Evolutionary conservation across 2,797 vertebrate species (phyloP).

Genomic region (Sarcophilus harrisii): DNA sequence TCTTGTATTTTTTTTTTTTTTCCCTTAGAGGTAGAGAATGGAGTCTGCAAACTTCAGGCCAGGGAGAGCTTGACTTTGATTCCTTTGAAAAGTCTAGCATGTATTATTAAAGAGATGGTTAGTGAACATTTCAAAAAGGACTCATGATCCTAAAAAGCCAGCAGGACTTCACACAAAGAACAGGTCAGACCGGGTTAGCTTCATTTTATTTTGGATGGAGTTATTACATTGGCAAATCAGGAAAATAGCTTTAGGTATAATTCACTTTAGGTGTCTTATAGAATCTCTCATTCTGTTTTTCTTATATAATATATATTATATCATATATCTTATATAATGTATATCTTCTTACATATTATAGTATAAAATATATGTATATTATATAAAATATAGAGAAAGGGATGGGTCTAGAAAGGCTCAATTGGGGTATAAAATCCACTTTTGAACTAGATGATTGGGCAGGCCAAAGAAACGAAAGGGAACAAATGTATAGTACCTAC

Average conservation of each 20-base stretch:
- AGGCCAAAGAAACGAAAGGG: neutral
- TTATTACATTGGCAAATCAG: neutral
- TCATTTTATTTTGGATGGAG: neutral
- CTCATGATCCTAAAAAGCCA: neutral
- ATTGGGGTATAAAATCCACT: neutral
- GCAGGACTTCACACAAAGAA: neutral
- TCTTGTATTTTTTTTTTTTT: neutral
- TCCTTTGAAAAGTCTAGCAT: neutral
- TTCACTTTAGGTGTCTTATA: neutral
- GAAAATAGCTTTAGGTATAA: neutral
- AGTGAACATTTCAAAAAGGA: neutral
- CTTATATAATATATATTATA: neutral
- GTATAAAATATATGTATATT: neutral
- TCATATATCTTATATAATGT: too few species aligned
- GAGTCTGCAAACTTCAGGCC: neutral
- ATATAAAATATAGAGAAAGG: neutral
- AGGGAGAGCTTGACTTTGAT: neutral
- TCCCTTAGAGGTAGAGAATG: neutral
- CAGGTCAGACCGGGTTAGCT: neutral
- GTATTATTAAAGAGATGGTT: neutral
- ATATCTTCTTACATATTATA: too few species aligned
- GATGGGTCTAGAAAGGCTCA: neutral
- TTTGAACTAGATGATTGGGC: neutral
- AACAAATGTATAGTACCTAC: neutral
- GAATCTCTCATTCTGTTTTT: neutral